Evolutionary conservation across 2,888 invertebrate species (phyloP).

Genomic region (Monochamus alternatus): DNA sequence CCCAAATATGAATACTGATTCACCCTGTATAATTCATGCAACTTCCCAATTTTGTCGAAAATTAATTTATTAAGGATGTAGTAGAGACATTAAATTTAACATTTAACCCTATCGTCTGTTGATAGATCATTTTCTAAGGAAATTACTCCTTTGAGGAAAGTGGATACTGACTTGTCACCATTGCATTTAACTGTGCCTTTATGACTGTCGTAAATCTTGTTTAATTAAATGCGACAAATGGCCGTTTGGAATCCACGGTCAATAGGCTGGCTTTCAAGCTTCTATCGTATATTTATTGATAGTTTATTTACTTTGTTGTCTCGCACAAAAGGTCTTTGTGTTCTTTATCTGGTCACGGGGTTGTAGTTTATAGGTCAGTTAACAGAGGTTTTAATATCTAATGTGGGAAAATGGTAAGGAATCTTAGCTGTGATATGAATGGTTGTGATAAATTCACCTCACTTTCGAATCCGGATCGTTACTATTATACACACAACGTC

Average conservation of each 20-base stretch:
- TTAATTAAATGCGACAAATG: background rate
- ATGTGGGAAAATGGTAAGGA: background rate
- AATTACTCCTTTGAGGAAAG: background rate
- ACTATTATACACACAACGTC: no score
- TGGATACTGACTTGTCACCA: background rate
- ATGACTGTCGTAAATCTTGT: conserved; percentile 3
- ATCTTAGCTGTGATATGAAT: background rate
- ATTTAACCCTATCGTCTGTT: no score
- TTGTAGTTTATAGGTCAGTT: background rate
- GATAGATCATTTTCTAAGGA: no score
- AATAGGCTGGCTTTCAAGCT: conserved; percentile 1
- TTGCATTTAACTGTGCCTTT: conserved; percentile 12
- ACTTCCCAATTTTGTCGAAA: no score
- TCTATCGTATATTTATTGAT: background rate
- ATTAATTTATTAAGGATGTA: no score
- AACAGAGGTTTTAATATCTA: background rate
- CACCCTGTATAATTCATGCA: no score
- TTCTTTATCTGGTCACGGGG: background rate
- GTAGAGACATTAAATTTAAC: no score
- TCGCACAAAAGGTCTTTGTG: background rate
- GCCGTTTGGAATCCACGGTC: background rate
- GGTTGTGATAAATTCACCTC: background rate
- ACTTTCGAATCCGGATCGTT: no score
- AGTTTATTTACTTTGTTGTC: background rate
- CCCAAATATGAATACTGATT: no score